Evolutionary conservation across 1,140 invertebrate genomes (phyloP), one percentile per base, ranked within the genome.

Genomic region (Maniola jurtina): DNA sequence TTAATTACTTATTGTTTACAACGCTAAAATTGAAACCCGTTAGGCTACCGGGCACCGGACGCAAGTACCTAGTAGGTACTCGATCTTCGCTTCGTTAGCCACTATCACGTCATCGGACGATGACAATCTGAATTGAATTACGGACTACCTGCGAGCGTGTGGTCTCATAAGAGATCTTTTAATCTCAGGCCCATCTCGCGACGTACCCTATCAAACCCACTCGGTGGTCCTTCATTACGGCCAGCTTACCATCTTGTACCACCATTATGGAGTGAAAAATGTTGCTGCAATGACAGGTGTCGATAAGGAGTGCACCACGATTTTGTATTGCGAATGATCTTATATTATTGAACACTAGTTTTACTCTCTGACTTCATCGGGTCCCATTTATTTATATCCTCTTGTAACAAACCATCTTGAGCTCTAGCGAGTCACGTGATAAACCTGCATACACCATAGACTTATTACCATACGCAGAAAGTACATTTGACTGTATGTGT

Each of bases 71-170:
- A n/a, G n/a, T n/a, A n/a, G n/a, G 64, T 65, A 76, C 72, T 83
- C 84, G 72, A 83, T 84, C 80, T 82, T 82, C 77, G 79, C 78
- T 87, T 88, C 83, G 81, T 88, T 88, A 86, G 75, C 66, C 70
- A 61, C 61, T 86, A 86, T 86, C 87, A 81, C 80, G 76, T 86
- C 80, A 88, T 86, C 83, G 73, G 71, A 78, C 80, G 87, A 88
- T 88, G 86, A 90, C 88, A 90, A 88, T 90, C 86, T 85, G 73
- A 83, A 87, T 89, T 87, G 85, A 89, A 88, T 86, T 82, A 84
- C 87, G 68, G 76, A 80, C 87, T 89, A 89, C 87, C 87, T 88
- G 86, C 81, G 76, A 81, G 80, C 74, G 87, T 89, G 87, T 89
- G 87, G 87, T 88, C 88, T 76, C 77, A 77, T 79, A 73, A 84